Base-by-base conservation (phyloP, 2,797 vertebrate genomes). In the Botia kubotai region DNA sequence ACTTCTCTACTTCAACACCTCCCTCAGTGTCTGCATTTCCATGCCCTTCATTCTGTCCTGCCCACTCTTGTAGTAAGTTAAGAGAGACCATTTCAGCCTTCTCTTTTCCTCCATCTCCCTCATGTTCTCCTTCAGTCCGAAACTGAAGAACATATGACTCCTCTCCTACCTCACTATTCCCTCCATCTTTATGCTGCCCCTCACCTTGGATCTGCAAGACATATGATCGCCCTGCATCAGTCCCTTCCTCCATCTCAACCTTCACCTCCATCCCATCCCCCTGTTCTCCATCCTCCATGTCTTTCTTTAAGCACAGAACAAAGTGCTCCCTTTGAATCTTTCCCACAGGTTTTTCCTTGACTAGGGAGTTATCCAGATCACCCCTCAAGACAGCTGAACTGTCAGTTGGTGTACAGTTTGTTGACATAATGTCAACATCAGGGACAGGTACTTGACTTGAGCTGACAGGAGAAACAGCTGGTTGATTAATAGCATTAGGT, bases 241-340 rank as follows among this genome's bases (percentile, higher is more conserved):
- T 83, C 1, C 73, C 75, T 60, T 57, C 89, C 14, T 85, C 87
- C 0, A 88, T 83, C 53, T 84, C 88, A 66, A 90, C 84, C 4
- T 88, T 91, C 2, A 90, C 90, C 73, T 92, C 92, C 23, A 88
- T 79, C 21, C 60, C 75, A 13, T 72, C 77, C 11, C 72, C 80
- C 57, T 70, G 77, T 21, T 53, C 77, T 2, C 58, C 79, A 50
- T 80, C 75, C n/a, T 71, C 84, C 1, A 70, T 58, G 16, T 85
- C 90, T 78, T 93, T 91, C 75, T 94, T 87, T 75, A 95, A 94
- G 72, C 93, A 94, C 0, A 95, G 87, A 39, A 95, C 93, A 87
- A 93, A 93, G 80, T 87, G 91, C 82, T 95, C 91, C 69, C 89
- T 90, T 6, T 87, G 39, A 75, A 90, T 81, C 3, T 73, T 60